phyloP scores from a whole-genome alignment of 2,797 vertebrate genomes.

The Danio kyathit region DNA sequence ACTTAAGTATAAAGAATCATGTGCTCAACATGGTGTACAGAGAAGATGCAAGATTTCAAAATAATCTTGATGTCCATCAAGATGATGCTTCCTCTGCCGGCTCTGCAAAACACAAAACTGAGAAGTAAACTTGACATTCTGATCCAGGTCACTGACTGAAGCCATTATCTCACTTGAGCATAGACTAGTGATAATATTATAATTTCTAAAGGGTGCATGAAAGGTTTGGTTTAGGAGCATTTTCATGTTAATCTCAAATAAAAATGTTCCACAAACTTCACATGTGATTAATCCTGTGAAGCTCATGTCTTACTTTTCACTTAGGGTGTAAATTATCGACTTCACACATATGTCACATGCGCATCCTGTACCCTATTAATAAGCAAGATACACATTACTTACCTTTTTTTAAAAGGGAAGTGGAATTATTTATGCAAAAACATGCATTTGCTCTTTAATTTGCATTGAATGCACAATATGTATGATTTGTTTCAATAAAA shows the following conservation, averaged over 20 bases:
- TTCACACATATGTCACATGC: background rate
- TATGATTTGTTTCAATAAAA: too few species aligned
- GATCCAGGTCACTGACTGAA: background rate
- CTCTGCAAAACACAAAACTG: conserved; percentile 68
- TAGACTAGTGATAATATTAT: background rate
- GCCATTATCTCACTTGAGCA: background rate
- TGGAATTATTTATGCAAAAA: too few species aligned
- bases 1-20: background rate
- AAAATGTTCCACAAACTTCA: too few species aligned
- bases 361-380: background rate
- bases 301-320: too few species aligned
- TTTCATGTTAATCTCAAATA: too few species aligned
- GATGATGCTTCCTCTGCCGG: conserved; percentile 70
- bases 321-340: too few species aligned
- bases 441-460: too few species aligned
- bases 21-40: background rate
- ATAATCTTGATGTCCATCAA: conserved; percentile 38
- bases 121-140: background rate
- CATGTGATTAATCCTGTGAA: too few species aligned
- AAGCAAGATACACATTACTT: background rate
- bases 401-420: too few species aligned
- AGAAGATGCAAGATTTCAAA: background rate
- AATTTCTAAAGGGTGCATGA: background rate
- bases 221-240: too few species aligned
- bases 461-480: too few species aligned